Percentiles rank a stretch among this genome's conserved stretches.
Conservation (phyloP, 2,113 vertebrate species). For the Ifrita kowaldi region DNA sequence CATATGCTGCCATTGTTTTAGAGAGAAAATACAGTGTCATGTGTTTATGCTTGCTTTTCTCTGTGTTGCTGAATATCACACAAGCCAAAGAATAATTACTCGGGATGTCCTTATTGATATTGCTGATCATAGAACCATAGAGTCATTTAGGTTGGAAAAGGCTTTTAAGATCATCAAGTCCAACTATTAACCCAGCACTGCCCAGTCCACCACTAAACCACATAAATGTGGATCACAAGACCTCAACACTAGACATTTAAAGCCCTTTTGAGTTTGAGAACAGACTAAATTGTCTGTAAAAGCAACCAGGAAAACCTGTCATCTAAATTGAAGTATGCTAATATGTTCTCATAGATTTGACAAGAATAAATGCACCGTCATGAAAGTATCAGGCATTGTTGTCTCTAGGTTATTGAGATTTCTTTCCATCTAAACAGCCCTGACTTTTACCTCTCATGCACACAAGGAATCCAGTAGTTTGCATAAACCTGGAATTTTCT, state of each 20-base stretch:
- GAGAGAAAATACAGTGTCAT: background rate
- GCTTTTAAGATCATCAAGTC: background rate
- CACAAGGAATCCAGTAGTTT: background rate
- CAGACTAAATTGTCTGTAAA: background rate
- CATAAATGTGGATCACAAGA: background rate
- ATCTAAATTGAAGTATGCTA: background rate
- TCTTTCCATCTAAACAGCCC: background rate
- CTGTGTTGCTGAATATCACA: background rate
- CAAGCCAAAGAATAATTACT: background rate
- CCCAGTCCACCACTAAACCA: background rate
- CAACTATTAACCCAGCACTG: background rate
- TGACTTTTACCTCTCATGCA: background rate
- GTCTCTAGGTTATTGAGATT: background rate
- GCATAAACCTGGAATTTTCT: background rate
- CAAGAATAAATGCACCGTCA: background rate
- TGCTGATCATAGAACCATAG: background rate
- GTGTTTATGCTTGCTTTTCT: background rate
- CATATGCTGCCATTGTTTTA: background rate
- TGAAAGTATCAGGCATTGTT: background rate
- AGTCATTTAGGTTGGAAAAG: background rate
- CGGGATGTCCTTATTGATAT: conserved; percentile 9
- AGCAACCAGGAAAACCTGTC: background rate
- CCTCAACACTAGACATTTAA: background rate
- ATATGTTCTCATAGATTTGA: background rate
- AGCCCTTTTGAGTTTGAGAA: background rate